Base-by-base conservation (phyloP, 2,888 invertebrate genomes). In the Rhagonycha lutea region DNA sequence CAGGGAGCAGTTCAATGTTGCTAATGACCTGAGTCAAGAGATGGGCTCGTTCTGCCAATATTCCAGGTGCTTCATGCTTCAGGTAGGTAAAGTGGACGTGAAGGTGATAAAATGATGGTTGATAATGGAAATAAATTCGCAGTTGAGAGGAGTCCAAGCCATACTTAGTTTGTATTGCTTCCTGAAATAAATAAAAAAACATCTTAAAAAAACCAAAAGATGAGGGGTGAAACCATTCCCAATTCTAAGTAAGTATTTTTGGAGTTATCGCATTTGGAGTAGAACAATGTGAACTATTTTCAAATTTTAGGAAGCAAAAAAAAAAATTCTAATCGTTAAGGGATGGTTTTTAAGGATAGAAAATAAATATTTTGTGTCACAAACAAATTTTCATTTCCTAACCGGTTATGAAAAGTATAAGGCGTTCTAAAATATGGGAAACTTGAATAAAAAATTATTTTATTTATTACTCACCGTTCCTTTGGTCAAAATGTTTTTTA, bases 81-180 rank as follows among this genome's bases (percentile, higher is more conserved):
- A 98, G 86, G 74, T 92, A 92, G 11, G 96, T 96, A 84, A 98
- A 96, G 87, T 99, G 99, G 0, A 99, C 91, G 86, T 99, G 99
- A 0, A 99, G 89, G 86, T 99, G 98, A 88, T 98, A 98, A 89
- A 97, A 99, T 0, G 98, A 96, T 0, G 99, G 99, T 84, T 97
- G 98, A 88, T 99, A 99, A 87, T 99, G 98, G 0, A 98, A 86
- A 86, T 95, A 99, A 78, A 96, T 91, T 24, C 98, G 91, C 26
- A 98, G 87, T 84, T 96, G 93, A 5, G 92, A 91, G 14, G 90
- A 87, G 4, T 91, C 88, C 1, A 99, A 82, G 12, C 91, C 91
- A 88, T 95, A 98, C 83, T 94, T 95, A 32, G 94, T 90, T 69
- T 91, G 85, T 75, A 99, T 96, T 3, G 92, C 92, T 86, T 91